phyloP scores from a whole-genome alignment of 2,113 vertebrate genomes.

The Sturnus vulgaris region DNA sequence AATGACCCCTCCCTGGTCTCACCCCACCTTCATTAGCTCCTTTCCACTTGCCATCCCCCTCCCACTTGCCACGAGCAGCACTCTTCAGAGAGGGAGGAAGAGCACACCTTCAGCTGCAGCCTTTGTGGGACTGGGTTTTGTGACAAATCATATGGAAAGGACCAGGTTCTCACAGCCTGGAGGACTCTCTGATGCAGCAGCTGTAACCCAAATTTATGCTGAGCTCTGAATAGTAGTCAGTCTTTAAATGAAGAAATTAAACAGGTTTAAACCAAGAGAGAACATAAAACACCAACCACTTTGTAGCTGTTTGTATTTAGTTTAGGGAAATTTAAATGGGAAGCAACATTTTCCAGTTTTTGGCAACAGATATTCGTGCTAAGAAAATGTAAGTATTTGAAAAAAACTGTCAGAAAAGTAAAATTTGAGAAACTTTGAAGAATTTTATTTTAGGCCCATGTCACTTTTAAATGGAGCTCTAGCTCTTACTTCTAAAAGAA shows the following conservation, averaged over 20 bases:
- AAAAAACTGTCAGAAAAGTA: neutral
- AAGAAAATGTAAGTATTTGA: neutral
- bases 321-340: neutral
- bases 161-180: neutral
- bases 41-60: neutral
- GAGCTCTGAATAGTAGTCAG: neutral
- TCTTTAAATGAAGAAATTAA: neutral
- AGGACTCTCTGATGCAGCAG: neutral
- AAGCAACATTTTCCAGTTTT: neutral
- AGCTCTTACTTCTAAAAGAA: neutral
- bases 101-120: neutral
- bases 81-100: neutral
- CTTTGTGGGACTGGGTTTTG: neutral
- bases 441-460: neutral
- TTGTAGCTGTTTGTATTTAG: neutral
- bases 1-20: neutral
- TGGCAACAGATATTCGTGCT: neutral
- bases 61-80: rapidly evolving
- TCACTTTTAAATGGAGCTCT: neutral
- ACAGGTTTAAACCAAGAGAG: neutral
- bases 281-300: neutral
- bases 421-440: neutral
- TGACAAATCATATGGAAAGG: neutral
- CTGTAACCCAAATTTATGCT: rapidly evolving
- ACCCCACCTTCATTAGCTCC: neutral